Evolutionary conservation across 2,113 vertebrate species (phyloP).

Genomic region (Corydoras sp.): DNA sequence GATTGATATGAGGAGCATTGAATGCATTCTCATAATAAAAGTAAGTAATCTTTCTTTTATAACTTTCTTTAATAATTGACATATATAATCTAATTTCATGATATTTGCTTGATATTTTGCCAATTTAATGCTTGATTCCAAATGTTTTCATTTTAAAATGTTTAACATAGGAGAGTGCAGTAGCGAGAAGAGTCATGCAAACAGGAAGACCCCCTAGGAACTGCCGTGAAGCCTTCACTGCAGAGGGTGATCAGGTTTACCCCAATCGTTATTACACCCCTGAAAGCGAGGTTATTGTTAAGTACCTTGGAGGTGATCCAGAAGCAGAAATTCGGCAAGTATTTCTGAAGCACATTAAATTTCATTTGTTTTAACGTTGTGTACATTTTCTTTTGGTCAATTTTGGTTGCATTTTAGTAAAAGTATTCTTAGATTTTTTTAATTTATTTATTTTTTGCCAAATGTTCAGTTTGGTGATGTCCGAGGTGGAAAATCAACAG

Average conservation of each 20-base stretch:
- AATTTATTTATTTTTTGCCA: background rate
- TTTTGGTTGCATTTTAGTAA: too few species aligned
- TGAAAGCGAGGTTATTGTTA: conserved; percentile 53
- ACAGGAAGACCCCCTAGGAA: conserved; percentile 66
- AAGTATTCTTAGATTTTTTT: background rate
- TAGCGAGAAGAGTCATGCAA: conserved; percentile 75
- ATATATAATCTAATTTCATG: too few species aligned
- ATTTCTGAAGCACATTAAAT: too few species aligned
- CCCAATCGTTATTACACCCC: conserved; percentile 71
- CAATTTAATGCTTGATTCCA: too few species aligned
- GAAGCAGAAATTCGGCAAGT: conserved; percentile 77
- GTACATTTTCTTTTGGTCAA: too few species aligned
- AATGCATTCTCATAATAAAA: conserved; percentile 77
- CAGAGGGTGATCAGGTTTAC: conserved; percentile 76
- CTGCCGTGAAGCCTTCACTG: conserved; percentile 78
- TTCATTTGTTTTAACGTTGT: too few species aligned
- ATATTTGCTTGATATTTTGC: too few species aligned
- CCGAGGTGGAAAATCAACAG: conserved; percentile 66
- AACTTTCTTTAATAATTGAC: too few species aligned
- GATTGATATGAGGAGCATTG: conserved; percentile 72
- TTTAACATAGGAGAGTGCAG: conserved; percentile 58
- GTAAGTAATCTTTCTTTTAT: conserved; percentile 49
- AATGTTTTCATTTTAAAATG: background rate
- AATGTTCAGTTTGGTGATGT: conserved; percentile 61
- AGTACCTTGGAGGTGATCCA: conserved; percentile 70